Conservation (phyloP, 2,797 vertebrate species). For the Spinibarbus caldwelli region DNA sequence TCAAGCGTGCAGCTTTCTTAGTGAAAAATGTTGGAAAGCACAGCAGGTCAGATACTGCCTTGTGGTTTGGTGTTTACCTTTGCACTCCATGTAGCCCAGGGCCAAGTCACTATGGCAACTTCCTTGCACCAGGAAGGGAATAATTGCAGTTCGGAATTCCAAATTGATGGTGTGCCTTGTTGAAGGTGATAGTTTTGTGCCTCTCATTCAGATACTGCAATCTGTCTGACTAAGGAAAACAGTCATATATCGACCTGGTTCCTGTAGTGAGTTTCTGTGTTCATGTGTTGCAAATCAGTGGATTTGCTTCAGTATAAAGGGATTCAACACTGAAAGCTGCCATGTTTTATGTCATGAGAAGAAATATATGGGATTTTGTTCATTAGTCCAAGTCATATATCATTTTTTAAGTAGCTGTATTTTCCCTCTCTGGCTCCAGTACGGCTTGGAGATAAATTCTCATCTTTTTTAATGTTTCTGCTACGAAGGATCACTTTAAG, state of each 20-base stretch:
- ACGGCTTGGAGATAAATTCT: slow-evolving; percentile 16
- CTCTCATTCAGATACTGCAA: slow-evolving; percentile 24
- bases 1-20: background rate
- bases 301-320: too few species aligned
- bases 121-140: slow-evolving; percentile 36
- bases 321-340: slow-evolving; percentile 8
- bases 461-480: slow-evolving; percentile 16
- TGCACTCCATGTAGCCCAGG: slow-evolving; percentile 21
- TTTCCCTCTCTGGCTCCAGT: slow-evolving; percentile 17
- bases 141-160: slow-evolving; percentile 37
- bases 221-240: slow-evolving; percentile 22
- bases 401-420: slow-evolving; percentile 29
- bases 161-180: slow-evolving; percentile 30
- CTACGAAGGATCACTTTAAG: slow-evolving; percentile 13
- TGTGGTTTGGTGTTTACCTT: slow-evolving; percentile 33
- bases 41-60: slow-evolving; percentile 34
- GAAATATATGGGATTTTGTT: background rate
- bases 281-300: slow-evolving; percentile 21
- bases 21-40: slow-evolving; percentile 36
- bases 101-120: slow-evolving; percentile 31
- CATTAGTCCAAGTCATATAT: slow-evolving; percentile 28
- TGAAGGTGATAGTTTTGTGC: slow-evolving; percentile 37
- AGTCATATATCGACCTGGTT: slow-evolving; percentile 11
- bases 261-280: background rate
- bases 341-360: slow-evolving; percentile 21